These are phyloP conservation scores for Copidosoma floridanum DNA, from an alignment of 1,140 invertebrate genomes.

Conservation along the genomic window DNA sequence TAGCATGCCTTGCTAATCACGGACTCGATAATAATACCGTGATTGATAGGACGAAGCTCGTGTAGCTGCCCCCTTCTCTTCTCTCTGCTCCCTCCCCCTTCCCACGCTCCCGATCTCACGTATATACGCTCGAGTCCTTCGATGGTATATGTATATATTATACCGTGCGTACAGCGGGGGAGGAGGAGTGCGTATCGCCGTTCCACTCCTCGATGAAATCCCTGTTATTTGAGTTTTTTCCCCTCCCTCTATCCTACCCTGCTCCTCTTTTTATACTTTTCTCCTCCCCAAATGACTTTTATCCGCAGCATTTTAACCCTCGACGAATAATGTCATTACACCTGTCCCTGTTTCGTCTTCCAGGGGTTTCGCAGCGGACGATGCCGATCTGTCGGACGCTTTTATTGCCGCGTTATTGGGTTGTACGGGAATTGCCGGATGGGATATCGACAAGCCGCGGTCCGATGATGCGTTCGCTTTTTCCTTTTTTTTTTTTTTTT, in stretches of 20 bases:
- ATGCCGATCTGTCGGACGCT: background rate
- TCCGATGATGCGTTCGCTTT: background rate
- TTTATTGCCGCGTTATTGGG: background rate
- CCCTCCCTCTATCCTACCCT: no score
- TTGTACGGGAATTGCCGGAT: no score
- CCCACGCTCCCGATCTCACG: conserved; percentile 20
- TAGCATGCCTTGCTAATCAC: conserved; percentile 58
- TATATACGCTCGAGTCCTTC: background rate
- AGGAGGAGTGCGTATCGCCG: conserved; percentile 9
- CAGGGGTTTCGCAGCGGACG: no score
- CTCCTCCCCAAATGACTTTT: no score
- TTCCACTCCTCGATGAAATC: conserved; percentile 18
- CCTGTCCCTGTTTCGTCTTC: no score
- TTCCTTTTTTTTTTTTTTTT: background rate
- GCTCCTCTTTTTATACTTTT: no score
- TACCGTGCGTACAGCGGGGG: no score
- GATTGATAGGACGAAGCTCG: conserved; percentile 54
- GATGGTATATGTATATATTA: no score
- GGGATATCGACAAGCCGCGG: no score
- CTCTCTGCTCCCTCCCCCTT: conserved; percentile 19
- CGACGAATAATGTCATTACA: no score
- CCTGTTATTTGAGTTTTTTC: no score
- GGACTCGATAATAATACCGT: conserved; percentile 57
- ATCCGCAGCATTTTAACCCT: no score
- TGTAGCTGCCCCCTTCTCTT: conserved; percentile 24